Evolutionary conservation across 2,113 vertebrate genomes (phyloP), one percentile per base, ranked within the genome.

Genomic region (Ophiodon elongatus): DNA sequence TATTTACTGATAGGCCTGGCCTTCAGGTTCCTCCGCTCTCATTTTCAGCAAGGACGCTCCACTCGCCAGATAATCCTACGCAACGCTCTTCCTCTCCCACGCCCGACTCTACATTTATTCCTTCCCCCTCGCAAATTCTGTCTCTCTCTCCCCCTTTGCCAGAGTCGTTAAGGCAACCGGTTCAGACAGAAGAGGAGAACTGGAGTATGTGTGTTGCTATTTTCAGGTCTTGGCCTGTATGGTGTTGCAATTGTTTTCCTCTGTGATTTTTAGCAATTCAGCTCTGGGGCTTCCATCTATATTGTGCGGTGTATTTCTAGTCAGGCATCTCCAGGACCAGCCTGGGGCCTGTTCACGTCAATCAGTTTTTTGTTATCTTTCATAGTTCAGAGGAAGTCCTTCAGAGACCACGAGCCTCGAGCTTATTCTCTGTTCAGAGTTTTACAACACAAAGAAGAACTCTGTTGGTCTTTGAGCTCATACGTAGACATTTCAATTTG

Each of bases 1-100:
- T 94, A 93, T 93, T 93, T 83, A 91, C 73, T 1, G 66, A 41
- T 23, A 13, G 76, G 65, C 37, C 25, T 7, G 74, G 82, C 79
- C 73, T 85, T 86, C 76, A 74, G 87, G 82, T 88, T 83, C 79
- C 60, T 75, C 69, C 11, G 64, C 72, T 70, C 73, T 85, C 47
- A 15, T 85, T 82, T 56, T 63, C 13, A 74, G 59, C n/a, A 3
- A 41, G 35, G 68, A 62, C 31, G 47, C 76, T 76, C 65, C 1
- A 27, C 76, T 87, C 78, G 47, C 60, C 59, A 76, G 45, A 72
- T 70, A 37, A 79, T 76, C 79, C 84, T 73, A 52, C 73, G 23
- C 89, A 85, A 10, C 47, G 4, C 47, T 41, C 64, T 39, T 59
- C 57, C 69, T 81, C 77, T 72, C 31, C 45, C 29, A 13, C 62